Evolutionary conservation across 2,113 vertebrate genomes (phyloP).

Genomic region (Callionymus lyra): DNA sequence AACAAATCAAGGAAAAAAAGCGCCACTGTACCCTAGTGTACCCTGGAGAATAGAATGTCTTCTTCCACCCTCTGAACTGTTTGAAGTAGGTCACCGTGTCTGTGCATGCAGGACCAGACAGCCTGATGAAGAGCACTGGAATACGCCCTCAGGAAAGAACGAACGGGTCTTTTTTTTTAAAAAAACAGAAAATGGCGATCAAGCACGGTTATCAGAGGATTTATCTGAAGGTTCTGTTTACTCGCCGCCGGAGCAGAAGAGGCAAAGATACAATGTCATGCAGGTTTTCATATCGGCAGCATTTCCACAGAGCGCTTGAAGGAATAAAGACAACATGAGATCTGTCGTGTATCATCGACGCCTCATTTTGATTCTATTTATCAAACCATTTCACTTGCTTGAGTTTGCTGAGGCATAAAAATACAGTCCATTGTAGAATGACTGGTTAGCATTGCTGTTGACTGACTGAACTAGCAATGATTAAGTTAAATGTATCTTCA

Average conservation of each 20-base stretch:
- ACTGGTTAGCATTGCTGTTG: too few relatives aligned
- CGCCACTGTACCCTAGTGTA: too few relatives aligned
- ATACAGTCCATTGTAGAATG: too few relatives aligned
- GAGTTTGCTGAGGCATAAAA: too few relatives aligned
- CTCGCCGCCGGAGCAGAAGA: conserved; percentile 19
- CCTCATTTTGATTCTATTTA: not conserved
- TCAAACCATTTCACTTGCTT: too few relatives aligned
- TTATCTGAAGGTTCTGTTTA: conserved; percentile 22
- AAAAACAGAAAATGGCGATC: conserved; percentile 18
- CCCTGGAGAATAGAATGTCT: too few relatives aligned
- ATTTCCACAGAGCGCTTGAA: conserved; percentile 31
- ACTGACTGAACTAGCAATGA: too few relatives aligned
- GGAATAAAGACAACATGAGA: conserved; percentile 24
- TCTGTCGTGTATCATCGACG: conserved; percentile 25
- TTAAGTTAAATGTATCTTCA: too few relatives aligned
- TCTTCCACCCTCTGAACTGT: too few relatives aligned
- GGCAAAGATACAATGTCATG: conserved; percentile 15
- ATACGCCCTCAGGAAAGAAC: conserved; percentile 28
- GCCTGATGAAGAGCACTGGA: conserved; percentile 36
- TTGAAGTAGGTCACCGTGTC: conserved; percentile 36
- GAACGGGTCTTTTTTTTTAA: conserved; percentile 1
- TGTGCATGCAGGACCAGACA: conserved; percentile 6
- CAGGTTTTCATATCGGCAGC: conserved; percentile 7
- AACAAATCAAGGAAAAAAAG: too few relatives aligned
- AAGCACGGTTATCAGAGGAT: conserved; percentile 21